A percentile compares a stretch with the other conserved stretches of the same genome.
Evolutionary conservation across 1,140 invertebrate genomes (phyloP).

Genomic region (Polypedilum pembai): DNA sequence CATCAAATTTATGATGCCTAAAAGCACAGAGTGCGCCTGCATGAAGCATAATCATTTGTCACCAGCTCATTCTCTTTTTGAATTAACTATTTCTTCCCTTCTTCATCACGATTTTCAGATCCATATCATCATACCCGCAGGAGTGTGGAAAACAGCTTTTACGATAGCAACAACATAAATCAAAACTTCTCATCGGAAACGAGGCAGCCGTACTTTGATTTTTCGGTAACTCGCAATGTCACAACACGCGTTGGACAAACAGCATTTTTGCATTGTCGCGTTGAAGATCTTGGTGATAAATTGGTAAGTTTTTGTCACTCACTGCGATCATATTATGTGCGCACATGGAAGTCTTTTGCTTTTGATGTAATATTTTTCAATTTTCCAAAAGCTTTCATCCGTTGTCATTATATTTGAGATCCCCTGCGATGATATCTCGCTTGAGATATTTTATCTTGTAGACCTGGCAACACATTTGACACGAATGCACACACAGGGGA

Average conservation of each 20-base stretch:
- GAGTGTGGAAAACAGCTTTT: not conserved
- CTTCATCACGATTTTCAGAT: not conserved
- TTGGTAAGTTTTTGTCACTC: slow-evolving; percentile 56
- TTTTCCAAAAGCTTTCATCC: not conserved
- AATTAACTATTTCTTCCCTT: not conserved
- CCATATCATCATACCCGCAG: not conserved
- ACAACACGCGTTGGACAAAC: slow-evolving; percentile 75
- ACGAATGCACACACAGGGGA: too few species aligned
- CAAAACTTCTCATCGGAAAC: slow-evolving; percentile 41
- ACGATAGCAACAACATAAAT: slow-evolving; percentile 23
- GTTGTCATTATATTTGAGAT: not conserved
- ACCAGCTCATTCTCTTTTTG: not conserved
- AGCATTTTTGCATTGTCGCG: slow-evolving; percentile 73
- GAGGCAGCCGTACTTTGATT: slow-evolving; percentile 63
- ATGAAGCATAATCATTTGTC: not conserved
- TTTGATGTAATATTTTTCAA: not conserved
- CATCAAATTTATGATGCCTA: slow-evolving; percentile 18
- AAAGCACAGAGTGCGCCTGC: not conserved
- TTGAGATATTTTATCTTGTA: not conserved
- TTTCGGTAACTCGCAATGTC: slow-evolving; percentile 68
- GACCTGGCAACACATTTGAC: not conserved
- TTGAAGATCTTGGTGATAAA: slow-evolving; percentile 75
- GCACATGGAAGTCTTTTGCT: not conserved
- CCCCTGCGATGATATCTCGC: not conserved
- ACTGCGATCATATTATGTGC: not conserved